phyloP scores from a whole-genome alignment of 2,113 vertebrate genomes.

The Ailuropoda melanoleuca region DNA sequence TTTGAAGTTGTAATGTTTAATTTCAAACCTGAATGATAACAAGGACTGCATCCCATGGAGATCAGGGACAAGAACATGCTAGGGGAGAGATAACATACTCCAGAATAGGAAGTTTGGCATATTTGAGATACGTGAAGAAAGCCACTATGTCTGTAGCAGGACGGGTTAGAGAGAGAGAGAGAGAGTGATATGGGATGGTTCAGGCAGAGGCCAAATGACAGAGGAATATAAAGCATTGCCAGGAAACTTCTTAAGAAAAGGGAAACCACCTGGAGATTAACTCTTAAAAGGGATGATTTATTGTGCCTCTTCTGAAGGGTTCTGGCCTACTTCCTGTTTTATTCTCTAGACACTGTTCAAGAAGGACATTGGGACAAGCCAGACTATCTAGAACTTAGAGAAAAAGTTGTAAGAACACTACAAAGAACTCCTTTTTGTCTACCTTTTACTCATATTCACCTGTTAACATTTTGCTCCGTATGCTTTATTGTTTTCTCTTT shows the following conservation, averaged over 20 bases:
- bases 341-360: neutral
- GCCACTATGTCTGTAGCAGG: neutral
- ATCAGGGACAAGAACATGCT: neutral
- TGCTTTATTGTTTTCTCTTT: constrained; percentile 9
- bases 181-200: neutral
- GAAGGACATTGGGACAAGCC: neutral
- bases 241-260: neutral
- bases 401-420: neutral
- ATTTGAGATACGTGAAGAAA: neutral
- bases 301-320: constrained; percentile 3
- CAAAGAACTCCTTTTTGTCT: neutral
- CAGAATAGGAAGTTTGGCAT: neutral
- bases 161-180: neutral
- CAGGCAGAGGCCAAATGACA: neutral
- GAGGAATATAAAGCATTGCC: neutral
- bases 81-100: neutral
- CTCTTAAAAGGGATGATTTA: neutral
- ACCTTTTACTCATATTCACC: neutral
- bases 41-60: neutral
- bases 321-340: neutral
- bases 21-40: constrained; percentile 19
- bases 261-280: neutral
- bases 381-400: neutral
- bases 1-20: neutral
- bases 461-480: neutral